Base-by-base conservation (phyloP, 2,888 invertebrate genomes). In the Euzetes globulus region DNA sequence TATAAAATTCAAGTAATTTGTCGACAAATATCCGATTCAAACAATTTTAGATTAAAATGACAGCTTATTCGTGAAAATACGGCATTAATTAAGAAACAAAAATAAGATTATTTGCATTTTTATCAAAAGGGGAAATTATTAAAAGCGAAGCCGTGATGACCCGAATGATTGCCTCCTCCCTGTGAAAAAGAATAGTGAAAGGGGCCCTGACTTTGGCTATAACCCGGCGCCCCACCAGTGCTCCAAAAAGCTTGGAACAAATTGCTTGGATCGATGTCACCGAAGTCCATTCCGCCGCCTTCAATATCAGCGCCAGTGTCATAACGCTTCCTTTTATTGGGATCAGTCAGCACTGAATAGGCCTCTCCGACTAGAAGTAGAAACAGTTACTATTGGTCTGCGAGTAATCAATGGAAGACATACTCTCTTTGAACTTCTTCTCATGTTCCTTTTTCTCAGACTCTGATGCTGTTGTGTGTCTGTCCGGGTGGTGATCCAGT, bases 221-320 rank as follows among this genome's bases (percentile, higher is more conserved):
- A 63, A 37, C 63, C 63, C 4, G 27, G 27, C 27, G 58, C 27
- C 1, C 15, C 25, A 9, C 58, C 58, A 25, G 25, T 27, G 27
- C 41, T 68, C 37, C 41, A 75, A 29, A 75, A 75, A 1, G 75
- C 60, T n/a, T 75, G 47, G 50, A 75, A 75, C 7, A 74, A 41
- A 25, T 73, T 58, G 7, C 25, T 73, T 5, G 75, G 72, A 63
- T 75, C 75, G 29, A 72, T 41, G 37, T 71, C 75, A n/a, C 17
- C 41, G 29, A 29, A 29, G 7, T 63, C 75, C 27, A 22, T 60
- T n/a, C 55, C 82, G n/a, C 73, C 78, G 11, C 92, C 92, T 71
- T 93, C 92, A 79, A 94, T 84, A 82, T 94, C 94, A 77, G 93
- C 91, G 0, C 94, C 95, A 81, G 87, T 91, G 84, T 96, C 96